Conservation (phyloP, 2,888 invertebrate species). For the Dryococelus australis region DNA sequence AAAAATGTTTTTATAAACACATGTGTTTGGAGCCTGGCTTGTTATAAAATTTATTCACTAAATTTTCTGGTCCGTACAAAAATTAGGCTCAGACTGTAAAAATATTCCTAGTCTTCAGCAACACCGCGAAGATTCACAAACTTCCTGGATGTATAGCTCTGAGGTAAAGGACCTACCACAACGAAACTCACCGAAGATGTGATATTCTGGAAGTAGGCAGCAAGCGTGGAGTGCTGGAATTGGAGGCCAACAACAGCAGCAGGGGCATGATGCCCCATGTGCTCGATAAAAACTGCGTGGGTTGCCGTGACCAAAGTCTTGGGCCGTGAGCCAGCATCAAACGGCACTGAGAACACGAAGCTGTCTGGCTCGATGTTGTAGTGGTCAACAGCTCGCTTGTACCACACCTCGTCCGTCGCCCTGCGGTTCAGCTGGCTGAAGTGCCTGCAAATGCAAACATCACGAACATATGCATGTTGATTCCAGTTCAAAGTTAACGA, state of each 20-base stretch:
- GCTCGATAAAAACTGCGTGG: constrained; percentile 87
- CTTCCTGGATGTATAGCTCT: too few species aligned
- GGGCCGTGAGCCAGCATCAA: constrained; percentile 69
- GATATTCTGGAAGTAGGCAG: constrained; percentile 85
- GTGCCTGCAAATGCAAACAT: constrained; percentile 64
- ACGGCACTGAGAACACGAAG: constrained; percentile 89
- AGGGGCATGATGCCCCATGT: constrained; percentile 82
- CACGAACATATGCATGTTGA: too few species aligned
- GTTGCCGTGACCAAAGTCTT: constrained; percentile 84
- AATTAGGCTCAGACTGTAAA: too few species aligned
- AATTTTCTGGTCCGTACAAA: too few species aligned
- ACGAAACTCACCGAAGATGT: constrained; percentile 78
- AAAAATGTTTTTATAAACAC: too few species aligned
- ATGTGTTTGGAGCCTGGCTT: too few species aligned
- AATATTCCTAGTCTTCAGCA: too few species aligned
- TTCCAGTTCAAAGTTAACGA: too few species aligned
- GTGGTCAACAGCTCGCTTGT: constrained; percentile 89
- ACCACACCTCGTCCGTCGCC: constrained; percentile 90
- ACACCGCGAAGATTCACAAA: too few species aligned
- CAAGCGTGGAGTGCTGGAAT: constrained; percentile 82
- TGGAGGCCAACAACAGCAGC: constrained; percentile 93
- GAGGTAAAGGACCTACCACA: too few species aligned
- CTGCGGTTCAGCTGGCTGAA: constrained; percentile 82
- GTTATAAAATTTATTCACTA: too few species aligned
- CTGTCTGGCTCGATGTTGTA: constrained; percentile 86